Evolutionary conservation across 2,888 invertebrate species (phyloP), one percentile per base, ranked within the genome.

Genomic region (Agrochola lychnidis): DNA sequence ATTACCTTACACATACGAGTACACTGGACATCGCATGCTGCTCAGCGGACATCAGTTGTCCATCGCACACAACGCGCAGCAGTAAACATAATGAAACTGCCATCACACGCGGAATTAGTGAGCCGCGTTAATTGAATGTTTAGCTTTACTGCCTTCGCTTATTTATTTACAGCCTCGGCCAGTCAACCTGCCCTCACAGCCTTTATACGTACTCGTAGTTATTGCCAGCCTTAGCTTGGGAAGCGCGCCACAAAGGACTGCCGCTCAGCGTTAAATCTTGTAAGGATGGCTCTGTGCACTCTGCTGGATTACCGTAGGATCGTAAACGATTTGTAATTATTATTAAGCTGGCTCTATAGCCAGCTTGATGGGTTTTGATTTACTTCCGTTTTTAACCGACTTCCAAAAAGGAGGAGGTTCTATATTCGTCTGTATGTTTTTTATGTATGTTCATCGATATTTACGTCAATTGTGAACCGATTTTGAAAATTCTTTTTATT

Each of bases 131-230:
- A 67, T 72, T 74, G 64, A 79, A 70, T 67, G 62, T 73, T 70
- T 71, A 70, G 73, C 48, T 83, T 83, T 73, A 76, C 56, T 42
- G 70, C 70, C 16, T 63, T 42, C 59, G 62, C 64, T 70, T 42
- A 61, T 74, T 45, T 74, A 57, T 72, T 61, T 40, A 59, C 67
- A 62, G 48, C 30, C 4, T 2, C 40, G 5, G 61, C 30, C 63
- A 14, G 66, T 22, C 25, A 12, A 25, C 66, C 25, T 19, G 40
- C 66, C 45, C 45, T 19, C 45, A 4, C 45, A 25, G 45, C 45
- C 25, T 19, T 19, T 42, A 36, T 9, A 48, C 68, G 40, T 4
- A 25, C 30, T 45, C 25, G 48, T 9, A 25, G 69, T 62, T 62
- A 72, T 30, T 36, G 53, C 57, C 42, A 22, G 25, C 25, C 45